Evolutionary conservation across 2,113 vertebrate genomes (phyloP).

Genomic region (Carassius auratus): DNA sequence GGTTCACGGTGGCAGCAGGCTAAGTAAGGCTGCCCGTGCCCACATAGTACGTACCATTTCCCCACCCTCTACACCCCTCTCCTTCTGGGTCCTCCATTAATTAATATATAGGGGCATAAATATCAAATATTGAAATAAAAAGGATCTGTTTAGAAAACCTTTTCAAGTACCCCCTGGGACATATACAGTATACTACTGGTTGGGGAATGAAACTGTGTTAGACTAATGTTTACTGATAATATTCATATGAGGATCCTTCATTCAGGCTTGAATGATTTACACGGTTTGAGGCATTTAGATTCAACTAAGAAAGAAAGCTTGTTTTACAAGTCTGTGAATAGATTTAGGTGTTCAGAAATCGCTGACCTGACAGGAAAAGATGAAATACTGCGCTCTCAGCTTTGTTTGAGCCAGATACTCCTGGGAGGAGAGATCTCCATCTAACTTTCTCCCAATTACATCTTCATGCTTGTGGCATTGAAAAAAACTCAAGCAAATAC

Average conservation of each 20-base stretch:
- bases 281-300: neutral
- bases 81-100: neutral
- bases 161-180: neutral
- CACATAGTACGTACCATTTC: neutral
- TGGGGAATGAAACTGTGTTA: neutral
- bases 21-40: too few species aligned
- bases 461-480: too few species aligned
- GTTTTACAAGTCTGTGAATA: conserved; percentile 26
- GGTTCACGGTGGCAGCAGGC: too few species aligned
- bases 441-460: too few species aligned
- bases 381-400: neutral
- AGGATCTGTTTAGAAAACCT: neutral
- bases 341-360: conserved; percentile 23
- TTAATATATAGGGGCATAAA: neutral
- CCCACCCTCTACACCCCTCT: neutral
- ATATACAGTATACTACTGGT: neutral
- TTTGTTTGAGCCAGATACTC: too few species aligned
- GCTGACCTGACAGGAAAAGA: conserved; percentile 36
- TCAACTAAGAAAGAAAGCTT: neutral
- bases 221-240: conserved; percentile 15
- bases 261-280: conserved; percentile 18
- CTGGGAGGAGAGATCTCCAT: too few species aligned
- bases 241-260: neutral
- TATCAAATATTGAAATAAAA: neutral
- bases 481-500: too few species aligned